phyloP scores from a whole-genome alignment of 2,113 vertebrate species.

The Siniperca chuatsi region DNA sequence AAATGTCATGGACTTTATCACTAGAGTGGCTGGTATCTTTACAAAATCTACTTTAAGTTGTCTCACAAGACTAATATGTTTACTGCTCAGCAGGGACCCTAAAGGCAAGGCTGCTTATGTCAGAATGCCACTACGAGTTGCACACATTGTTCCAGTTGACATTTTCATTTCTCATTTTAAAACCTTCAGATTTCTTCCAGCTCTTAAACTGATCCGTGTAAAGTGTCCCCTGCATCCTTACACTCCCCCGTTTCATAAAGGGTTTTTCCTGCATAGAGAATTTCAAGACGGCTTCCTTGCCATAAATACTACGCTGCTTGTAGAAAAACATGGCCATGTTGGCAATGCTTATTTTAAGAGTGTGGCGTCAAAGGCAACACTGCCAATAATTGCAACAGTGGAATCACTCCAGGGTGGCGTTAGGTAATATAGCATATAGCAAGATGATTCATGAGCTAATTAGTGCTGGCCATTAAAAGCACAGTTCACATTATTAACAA shows the following conservation, averaged over 20 bases:
- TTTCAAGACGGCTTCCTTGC: background rate
- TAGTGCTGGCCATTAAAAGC: slow-evolving; percentile 23
- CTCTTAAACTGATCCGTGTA: background rate
- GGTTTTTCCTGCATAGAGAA: background rate
- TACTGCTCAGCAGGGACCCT: slow-evolving; percentile 50
- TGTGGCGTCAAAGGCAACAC: background rate
- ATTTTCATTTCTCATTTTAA: slow-evolving; percentile 35
- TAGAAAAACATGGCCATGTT: background rate
- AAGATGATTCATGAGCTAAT: slow-evolving; percentile 48
- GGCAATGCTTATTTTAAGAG: slow-evolving; percentile 27
- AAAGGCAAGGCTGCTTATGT: slow-evolving; percentile 46
- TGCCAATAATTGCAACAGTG: slow-evolving; percentile 27
- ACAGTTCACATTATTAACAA: slow-evolving; percentile 9
- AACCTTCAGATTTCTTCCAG: slow-evolving; percentile 18
- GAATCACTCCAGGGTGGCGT: slow-evolving; percentile 14
- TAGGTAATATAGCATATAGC: slow-evolving; percentile 12
- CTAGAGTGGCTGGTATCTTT: slow-evolving; percentile 30
- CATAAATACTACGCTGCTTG: background rate
- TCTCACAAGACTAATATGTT: slow-evolving; percentile 66
- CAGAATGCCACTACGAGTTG: slow-evolving; percentile 30
- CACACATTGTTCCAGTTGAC: slow-evolving; percentile 34
- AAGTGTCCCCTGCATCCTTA: slow-evolving; percentile 3
- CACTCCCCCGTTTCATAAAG: background rate
- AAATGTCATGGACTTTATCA: slow-evolving; percentile 46
- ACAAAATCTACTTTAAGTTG: slow-evolving; percentile 60